These are phyloP conservation scores for Drosophila serrata DNA, from an alignment of 1,140 invertebrate species.

Conservation along the genomic window DNA sequence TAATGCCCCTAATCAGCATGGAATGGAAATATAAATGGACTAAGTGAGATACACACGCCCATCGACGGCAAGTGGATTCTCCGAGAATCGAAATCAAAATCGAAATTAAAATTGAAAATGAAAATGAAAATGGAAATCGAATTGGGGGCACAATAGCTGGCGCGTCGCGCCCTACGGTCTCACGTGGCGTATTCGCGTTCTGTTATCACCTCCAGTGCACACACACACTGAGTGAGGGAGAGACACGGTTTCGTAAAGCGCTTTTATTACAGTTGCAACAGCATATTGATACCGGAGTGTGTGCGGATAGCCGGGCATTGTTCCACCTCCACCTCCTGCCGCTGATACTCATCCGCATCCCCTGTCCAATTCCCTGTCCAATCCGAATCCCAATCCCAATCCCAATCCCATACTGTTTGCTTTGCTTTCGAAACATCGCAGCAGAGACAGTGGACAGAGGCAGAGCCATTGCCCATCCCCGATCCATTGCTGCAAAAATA, in stretches of 20 bases:
- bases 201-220: conserved; percentile 48
- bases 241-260: conserved; percentile 48
- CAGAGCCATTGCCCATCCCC: neutral
- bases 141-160: conserved; percentile 27
- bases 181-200: conserved; percentile 70
- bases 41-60: neutral
- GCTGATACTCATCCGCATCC: neutral
- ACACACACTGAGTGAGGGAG: neutral
- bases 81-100: conserved; percentile 10
- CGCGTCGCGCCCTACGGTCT: conserved; percentile 31
- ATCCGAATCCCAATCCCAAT: neutral
- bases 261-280: conserved; percentile 68
- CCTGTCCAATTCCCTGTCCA: neutral
- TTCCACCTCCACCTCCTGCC: neutral
- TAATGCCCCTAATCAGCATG: conserved; percentile 60
- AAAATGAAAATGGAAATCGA: conserved; percentile 20
- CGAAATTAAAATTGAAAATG: conserved; percentile 3
- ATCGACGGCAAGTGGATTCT: neutral
- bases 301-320: neutral
- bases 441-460: neutral
- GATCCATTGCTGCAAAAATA: conserved; percentile 37
- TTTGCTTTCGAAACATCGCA: conserved; percentile 46
- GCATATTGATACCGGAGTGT: conserved; percentile 39
- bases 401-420: conserved; percentile 11
- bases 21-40: conserved; percentile 17